Evolutionary conservation across 2,888 invertebrate species (phyloP), one percentile per base, ranked within the genome.

Genomic region (Lamproptera curius): DNA sequence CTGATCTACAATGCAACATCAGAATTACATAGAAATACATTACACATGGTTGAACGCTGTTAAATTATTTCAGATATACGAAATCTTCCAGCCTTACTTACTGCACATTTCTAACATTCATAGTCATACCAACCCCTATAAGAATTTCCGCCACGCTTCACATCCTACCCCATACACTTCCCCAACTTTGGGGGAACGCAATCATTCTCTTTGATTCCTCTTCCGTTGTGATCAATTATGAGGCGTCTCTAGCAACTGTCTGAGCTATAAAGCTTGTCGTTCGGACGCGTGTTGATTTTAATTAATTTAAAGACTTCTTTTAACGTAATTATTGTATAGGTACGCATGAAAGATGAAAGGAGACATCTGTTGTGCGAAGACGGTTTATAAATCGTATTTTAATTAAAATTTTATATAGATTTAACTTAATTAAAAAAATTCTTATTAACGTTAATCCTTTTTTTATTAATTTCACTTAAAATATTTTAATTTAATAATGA

Each of bases 121-220:
- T 46, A 50, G 47, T 43, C 20, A 37, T 46, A 49, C 48, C 53
- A 46, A 13, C 58, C 76, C 76, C 76, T 75, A 78, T 75, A 77
- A 78, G 76, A 76, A 80, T 81, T 43, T 80, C 69, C 80, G 76
- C 76, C 76, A 84, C 82, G 80, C 82, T 79, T 80, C 74, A 71
- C 61, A 64, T 67, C 64, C 69, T 72, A 73, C 83, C 85, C 83
- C 70, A 71, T 56, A 59, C 54, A 57, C 57, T 69, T 68, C 80
- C 85, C 85, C 76, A 78, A 74, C 66, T 74, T 65, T 70, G 70
- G 79, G 85, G 84, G 84, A 80, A 76, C 73, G 76, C 77, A 79
- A 85, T 84, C 82, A 83, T 85, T 82, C 79, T 78, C 79, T 85
- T 85, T 85, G 85, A 86, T 84, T 85, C 70, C 70, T 78, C 72